These are phyloP conservation scores for Hypselothyrea guttata DNA, from an alignment of 2,888 invertebrate genomes.

Conservation along the genomic window DNA sequence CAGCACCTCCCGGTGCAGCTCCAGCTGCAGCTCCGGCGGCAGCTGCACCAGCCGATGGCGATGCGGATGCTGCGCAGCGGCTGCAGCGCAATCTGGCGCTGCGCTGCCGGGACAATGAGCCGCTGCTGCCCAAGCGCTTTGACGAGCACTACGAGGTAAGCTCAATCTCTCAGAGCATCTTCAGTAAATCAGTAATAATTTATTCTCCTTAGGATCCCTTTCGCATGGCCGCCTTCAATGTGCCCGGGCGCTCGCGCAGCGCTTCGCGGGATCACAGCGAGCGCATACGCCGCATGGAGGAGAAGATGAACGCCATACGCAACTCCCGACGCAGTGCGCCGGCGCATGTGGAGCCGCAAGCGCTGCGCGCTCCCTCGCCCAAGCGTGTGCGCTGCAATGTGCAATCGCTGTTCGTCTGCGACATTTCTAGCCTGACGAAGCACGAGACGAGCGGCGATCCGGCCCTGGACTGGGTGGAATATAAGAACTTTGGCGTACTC, in stretches of 20 bases:
- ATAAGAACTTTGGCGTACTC: slow-evolving; percentile 85
- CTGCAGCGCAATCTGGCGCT: slow-evolving; percentile 81
- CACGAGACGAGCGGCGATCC: slow-evolving; percentile 84
- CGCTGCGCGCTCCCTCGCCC: slow-evolving; percentile 81
- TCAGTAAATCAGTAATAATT: neutral
- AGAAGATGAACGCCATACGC: slow-evolving; percentile 83
- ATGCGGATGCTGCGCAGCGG: slow-evolving; percentile 81
- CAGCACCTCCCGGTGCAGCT: slow-evolving; percentile 18
- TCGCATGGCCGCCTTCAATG: slow-evolving; percentile 85
- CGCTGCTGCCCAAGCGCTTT: slow-evolving; percentile 80
- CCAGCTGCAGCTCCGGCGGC: slow-evolving; percentile 3
- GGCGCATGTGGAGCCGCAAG: slow-evolving; percentile 51
- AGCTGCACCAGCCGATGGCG: slow-evolving; percentile 44
- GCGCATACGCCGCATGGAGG: slow-evolving; percentile 86
- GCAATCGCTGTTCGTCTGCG: slow-evolving; percentile 92
- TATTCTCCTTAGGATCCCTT: slow-evolving; percentile 80
- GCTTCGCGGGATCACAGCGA: slow-evolving; percentile 86
- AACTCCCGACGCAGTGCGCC: slow-evolving; percentile 79
- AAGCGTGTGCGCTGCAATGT: slow-evolving; percentile 87
- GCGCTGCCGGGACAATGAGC: slow-evolving; percentile 80
- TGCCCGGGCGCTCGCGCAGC: slow-evolving; percentile 78
- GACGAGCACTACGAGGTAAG: slow-evolving; percentile 81
- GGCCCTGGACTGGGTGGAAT: slow-evolving; percentile 81
- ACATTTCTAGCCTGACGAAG: slow-evolving; percentile 88
- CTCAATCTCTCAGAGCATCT: neutral